Base-by-base conservation (phyloP, 2,113 vertebrate genomes). In the Eolophus roseicapilla region DNA sequence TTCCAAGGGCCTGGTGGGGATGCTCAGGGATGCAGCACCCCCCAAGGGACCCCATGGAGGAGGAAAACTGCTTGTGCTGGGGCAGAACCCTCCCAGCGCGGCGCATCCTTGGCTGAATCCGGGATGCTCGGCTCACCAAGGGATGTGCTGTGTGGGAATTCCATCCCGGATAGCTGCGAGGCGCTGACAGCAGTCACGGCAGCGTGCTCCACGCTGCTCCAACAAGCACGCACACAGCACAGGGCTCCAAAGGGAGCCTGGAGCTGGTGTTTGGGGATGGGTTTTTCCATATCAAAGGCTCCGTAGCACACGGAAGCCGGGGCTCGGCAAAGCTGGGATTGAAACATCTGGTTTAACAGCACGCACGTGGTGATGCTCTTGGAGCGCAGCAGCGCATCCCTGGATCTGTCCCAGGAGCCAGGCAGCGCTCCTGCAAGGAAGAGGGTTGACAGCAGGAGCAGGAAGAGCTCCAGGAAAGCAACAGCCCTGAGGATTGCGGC, bases 51-150 rank as follows among this genome's bases (percentile, higher is more conserved):
- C 74, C 41, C 44, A 10, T 63, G 33, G 37, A 3, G 70, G 70
- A 59, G 29, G 31, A 4, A 21, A 27, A 29, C 2, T 6, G 23
- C 7, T 4, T 1, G 27, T 14, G 11, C 46, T 0, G 2, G 63
- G 59, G 24, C 82, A 43, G 47, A 69, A 53, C 49, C 11, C 73
- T 35, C 50, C 82, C 18, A 16, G 3, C 47, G 4, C 10, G 3
- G 28, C 1, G 19, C 79, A 60, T 55, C 75, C 85, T 27, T 1
- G 11, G 74, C 84, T 62, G 63, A 53, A 19, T 12, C 57, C 4
- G 2, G 28, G 83, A 3, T 19, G 8, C 63, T 62, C 14, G 3
- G 77, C 60, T 80, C 18, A 35, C 86, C 44, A 27, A 37, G 77
- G 50, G 31, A 77, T 4, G 88, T 3, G 68, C 49, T 2, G 4